Evolutionary conservation across 2,113 vertebrate species (phyloP).

Genomic region (Lipotes vexillifer): DNA sequence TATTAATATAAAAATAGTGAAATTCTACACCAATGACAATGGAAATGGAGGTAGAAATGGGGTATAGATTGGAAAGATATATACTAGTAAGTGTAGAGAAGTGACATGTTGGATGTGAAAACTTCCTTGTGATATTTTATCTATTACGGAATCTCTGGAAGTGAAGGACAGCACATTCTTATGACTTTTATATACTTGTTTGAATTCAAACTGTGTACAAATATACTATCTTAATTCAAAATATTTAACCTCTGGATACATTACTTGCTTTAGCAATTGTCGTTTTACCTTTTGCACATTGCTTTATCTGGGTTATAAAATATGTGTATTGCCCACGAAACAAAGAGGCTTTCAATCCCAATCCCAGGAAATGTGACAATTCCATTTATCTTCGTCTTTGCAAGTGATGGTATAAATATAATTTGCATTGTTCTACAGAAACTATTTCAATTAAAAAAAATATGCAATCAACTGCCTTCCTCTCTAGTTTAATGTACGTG

Average conservation of each 20-base stretch:
- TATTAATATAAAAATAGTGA: neutral
- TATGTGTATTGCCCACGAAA: conserved; percentile 6
- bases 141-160: neutral
- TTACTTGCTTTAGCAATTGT: neutral
- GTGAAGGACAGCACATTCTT: neutral
- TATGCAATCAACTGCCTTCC: conserved; percentile 79
- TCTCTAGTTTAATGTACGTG: conserved; percentile 79
- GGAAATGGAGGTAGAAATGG: neutral
- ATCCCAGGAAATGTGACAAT: conserved; percentile 51
- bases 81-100: neutral
- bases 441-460: conserved; percentile 68
- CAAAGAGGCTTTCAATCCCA: conserved; percentile 61
- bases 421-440: conserved; percentile 80
- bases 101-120: neutral
- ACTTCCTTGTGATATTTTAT: neutral
- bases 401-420: conserved; percentile 78
- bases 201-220: neutral
- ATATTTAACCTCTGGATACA: neutral
- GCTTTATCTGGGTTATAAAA: conserved; percentile 3
- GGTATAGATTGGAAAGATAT: neutral
- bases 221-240: neutral
- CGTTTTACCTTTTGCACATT: neutral
- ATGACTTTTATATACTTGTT: neutral
- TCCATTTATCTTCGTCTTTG: conserved; percentile 77
- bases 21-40: neutral